These are phyloP conservation scores for Mustela erminea DNA, from an alignment of 2,797 vertebrate species.

Conservation along the genomic window DNA sequence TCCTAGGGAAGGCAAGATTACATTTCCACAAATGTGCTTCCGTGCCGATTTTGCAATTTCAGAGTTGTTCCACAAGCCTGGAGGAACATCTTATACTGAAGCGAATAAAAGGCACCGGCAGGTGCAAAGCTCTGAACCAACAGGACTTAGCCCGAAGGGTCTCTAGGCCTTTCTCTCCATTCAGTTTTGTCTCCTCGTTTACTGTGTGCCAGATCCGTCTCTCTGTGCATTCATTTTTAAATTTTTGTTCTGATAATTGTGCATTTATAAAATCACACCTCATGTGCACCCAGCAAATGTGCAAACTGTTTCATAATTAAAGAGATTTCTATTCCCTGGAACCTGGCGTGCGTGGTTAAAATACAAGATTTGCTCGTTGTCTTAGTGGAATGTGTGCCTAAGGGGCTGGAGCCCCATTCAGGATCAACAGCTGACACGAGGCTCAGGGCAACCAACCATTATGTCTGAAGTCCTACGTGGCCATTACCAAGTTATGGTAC, in stretches of 20 bases:
- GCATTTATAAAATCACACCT: constrained; percentile 67
- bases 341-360: constrained; percentile 14
- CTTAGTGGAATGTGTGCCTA: constrained; percentile 44
- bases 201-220: not conserved
- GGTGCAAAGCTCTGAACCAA: constrained; percentile 53
- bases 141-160: constrained; percentile 16
- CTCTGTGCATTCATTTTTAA: not conserved
- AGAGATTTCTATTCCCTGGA: constrained; percentile 55
- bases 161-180: not conserved
- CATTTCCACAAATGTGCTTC: constrained; percentile 49
- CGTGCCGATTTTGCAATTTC: constrained; percentile 52
- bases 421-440: not conserved
- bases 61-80: constrained; percentile 50
- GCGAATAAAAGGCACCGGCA: constrained; percentile 60
- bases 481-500: not conserved
- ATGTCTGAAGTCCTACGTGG: not conserved
- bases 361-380: not conserved
- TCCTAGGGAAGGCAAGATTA: constrained; percentile 47
- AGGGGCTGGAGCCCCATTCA: not conserved
- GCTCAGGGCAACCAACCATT: not conserved
- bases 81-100: constrained; percentile 48
- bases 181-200: not conserved
- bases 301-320: constrained; percentile 70
- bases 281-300: constrained; percentile 29
- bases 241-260: constrained; percentile 54